Conservation (phyloP, 2,113 vertebrate species). For the Pao palembangensis region DNA sequence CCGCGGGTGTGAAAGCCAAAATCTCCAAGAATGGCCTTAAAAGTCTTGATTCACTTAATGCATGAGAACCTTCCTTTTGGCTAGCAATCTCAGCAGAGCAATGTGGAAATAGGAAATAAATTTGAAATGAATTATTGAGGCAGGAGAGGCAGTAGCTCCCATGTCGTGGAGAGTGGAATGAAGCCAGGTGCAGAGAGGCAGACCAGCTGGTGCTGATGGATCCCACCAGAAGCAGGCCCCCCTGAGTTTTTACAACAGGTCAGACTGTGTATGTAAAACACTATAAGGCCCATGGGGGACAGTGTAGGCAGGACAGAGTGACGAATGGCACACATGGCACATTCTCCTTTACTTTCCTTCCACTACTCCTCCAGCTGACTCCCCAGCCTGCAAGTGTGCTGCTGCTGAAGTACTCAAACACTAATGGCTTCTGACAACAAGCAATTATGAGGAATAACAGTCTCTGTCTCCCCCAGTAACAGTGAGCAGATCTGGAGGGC, state of each 20-base stretch:
- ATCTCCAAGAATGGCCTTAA: constrained; percentile 38
- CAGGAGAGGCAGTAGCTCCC: constrained; percentile 18
- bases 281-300: constrained; percentile 1
- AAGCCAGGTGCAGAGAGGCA: constrained; percentile 17
- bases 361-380: constrained; percentile 51
- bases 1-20: constrained; percentile 23
- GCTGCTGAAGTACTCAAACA: constrained; percentile 48
- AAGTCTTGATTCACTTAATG: constrained; percentile 37
- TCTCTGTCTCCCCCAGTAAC: constrained; percentile 30
- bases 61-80: constrained; percentile 33
- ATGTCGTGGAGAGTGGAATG: constrained; percentile 23
- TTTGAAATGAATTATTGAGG: constrained; percentile 68
- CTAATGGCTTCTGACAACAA: constrained; percentile 72
- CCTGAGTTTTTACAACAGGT: constrained; percentile 31
- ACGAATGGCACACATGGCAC: constrained; percentile 27
- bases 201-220: constrained; percentile 46
- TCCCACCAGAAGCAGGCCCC: constrained; percentile 11
- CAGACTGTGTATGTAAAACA: constrained; percentile 38
- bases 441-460: constrained; percentile 71
- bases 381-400: constrained; percentile 23
- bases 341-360: constrained; percentile 52
- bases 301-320: constrained; percentile 26
- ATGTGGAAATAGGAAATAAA: constrained; percentile 56
- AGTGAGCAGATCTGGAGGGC: constrained; percentile 10
- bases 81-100: constrained; percentile 43